phyloP scores from a whole-genome alignment of 1,140 invertebrate species.

The Druon quercuslanigerum region DNA sequence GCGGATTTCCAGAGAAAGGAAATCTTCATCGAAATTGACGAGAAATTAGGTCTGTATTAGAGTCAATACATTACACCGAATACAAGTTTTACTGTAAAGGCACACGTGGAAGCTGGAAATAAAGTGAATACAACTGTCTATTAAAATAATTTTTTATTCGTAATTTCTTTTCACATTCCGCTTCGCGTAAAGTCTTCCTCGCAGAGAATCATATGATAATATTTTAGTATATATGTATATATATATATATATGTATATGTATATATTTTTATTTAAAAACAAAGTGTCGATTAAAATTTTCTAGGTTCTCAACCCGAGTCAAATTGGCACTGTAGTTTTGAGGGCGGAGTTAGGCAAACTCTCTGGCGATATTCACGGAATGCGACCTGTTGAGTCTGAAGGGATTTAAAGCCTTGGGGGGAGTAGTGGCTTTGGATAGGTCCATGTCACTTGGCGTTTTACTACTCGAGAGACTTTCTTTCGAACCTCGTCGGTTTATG shows the following conservation, averaged over 20 bases:
- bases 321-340: neutral
- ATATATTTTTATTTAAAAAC: neutral
- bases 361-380: conserved; percentile 17
- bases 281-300: conserved; percentile 1
- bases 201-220: neutral
- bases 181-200: neutral
- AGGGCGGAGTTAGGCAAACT: neutral
- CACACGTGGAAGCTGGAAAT: conserved; percentile 72
- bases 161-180: conserved; percentile 20
- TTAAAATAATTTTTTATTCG: conserved; percentile 29
- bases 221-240: conserved; percentile 32
- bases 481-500: conserved; percentile 43
- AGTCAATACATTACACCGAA: conserved; percentile 64
- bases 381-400: conserved; percentile 40
- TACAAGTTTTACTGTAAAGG: conserved; percentile 72
- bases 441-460: conserved; percentile 42
- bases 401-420: conserved; percentile 21
- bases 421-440: conserved; percentile 29
- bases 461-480: conserved; percentile 37
- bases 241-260: no score
- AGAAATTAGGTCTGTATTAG: conserved; percentile 70
- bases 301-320: conserved; percentile 11
- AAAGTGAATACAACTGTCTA: conserved; percentile 71
- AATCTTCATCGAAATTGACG: conserved; percentile 65
- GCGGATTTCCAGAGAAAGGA: conserved; percentile 39